Percentiles rank a stretch among this genome's conserved stretches.
Evolutionary conservation across 1,140 invertebrate species (phyloP).

Genomic region (Saccostrea cuccullata): DNA sequence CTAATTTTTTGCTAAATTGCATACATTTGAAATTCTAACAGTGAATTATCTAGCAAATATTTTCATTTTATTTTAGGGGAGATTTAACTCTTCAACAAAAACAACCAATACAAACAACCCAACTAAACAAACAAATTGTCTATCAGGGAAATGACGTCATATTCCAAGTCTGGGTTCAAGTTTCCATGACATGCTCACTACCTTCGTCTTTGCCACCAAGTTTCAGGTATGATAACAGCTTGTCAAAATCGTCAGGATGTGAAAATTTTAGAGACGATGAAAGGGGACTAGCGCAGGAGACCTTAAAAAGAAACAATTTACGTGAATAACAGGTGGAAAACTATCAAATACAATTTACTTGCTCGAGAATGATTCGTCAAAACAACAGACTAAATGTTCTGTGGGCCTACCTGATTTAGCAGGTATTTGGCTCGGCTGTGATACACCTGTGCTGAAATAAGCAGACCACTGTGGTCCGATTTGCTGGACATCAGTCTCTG

Average conservation of each 20-base stretch:
- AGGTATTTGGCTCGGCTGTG: constrained; percentile 49
- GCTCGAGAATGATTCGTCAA: background rate
- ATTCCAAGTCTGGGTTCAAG: background rate
- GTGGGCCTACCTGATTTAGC: constrained; percentile 52
- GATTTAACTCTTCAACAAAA: background rate
- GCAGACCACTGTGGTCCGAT: constrained; percentile 53
- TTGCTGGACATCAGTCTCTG: constrained; percentile 50
- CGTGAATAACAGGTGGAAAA: background rate
- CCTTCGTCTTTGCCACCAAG: background rate
- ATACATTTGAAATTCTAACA: too few species aligned
- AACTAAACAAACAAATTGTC: background rate
- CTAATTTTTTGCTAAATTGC: too few species aligned
- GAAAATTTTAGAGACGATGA: constrained; percentile 15
- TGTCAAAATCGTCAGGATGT: constrained; percentile 1
- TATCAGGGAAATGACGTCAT: background rate
- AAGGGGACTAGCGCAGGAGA: background rate
- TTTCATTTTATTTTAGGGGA: too few species aligned
- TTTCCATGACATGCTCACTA: background rate
- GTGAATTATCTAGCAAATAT: too few species aligned
- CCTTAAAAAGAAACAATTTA: background rate
- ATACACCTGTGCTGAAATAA: constrained; percentile 60
- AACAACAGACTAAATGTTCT: background rate
- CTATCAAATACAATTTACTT: too few species aligned
- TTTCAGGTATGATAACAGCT: background rate
- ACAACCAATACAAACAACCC: constrained; percentile 18